Conservation (phyloP, 2,888 invertebrate genomes). For the Julus scanicus region DNA sequence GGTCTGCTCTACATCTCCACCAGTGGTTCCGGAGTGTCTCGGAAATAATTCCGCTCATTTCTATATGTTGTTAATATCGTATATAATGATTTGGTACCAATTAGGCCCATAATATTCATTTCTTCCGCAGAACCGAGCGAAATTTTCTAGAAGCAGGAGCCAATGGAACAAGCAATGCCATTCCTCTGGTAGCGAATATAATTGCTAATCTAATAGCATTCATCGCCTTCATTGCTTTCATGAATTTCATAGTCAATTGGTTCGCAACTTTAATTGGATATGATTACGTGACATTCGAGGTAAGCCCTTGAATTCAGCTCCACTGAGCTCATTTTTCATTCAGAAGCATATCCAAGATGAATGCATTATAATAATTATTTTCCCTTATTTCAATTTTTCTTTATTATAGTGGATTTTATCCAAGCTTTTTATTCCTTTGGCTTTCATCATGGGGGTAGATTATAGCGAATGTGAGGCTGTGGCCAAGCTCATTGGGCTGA, state of each 20-base stretch:
- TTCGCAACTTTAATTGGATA: constrained; percentile 81
- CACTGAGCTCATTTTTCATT: not conserved
- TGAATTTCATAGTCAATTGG: constrained; percentile 85
- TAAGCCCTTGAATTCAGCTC: constrained; percentile 23
- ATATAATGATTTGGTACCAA: constrained; percentile 4
- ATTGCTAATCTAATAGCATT: constrained; percentile 93
- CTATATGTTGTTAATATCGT: constrained; percentile 23
- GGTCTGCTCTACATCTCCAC: not conserved
- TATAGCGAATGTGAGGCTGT: constrained; percentile 78
- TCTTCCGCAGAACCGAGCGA: constrained; percentile 63
- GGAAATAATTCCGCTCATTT: not conserved
- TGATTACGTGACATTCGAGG: constrained; percentile 52
- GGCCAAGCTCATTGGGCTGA: constrained; percentile 86
- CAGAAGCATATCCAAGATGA: not conserved
- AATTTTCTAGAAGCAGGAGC: constrained; percentile 92
- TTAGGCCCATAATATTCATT: not conserved
- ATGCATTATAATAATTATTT: not conserved
- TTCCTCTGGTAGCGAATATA: constrained; percentile 84
- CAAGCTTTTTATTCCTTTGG: constrained; percentile 89
- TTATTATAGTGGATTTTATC: constrained; percentile 77
- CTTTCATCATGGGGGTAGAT: constrained; percentile 82
- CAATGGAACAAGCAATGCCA: constrained; percentile 85
- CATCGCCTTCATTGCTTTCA: constrained; percentile 84
- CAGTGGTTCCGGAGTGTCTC: not conserved
- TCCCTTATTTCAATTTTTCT: constrained; percentile 31